Base-by-base conservation (phyloP, 2,113 vertebrate species). In the Urocolius indicus region DNA sequence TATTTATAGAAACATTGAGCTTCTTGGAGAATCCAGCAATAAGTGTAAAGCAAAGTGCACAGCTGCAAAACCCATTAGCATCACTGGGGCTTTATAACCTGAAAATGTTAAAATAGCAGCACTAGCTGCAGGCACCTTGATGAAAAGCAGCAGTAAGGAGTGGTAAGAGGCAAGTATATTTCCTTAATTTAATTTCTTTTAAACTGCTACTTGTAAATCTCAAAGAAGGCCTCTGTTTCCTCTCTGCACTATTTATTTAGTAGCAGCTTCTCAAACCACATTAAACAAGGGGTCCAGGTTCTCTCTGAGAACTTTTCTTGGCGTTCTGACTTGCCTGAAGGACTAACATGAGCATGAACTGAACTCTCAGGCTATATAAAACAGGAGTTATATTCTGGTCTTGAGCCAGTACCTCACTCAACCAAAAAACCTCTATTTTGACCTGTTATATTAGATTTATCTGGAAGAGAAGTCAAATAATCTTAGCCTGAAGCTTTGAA, bases 51-150 rank as follows among this genome's bases (percentile, higher is more conserved):
- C 23, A 62, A 71, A 89, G 45, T 11, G 41, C 57, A 89, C 48
- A 89, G 16, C 61, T 87, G 68, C 68, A 94, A 94, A 95, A 91
- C 10, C 45, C 41, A 82, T 91, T 75, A 94, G 61, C 48, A 82
- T 65, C 62, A 72, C 76, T 13, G 38, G 36, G n/a, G 26, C 73
- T 94, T 92, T 71, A 65, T 74, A 82, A 12, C 4, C 32, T n/a
- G n/a, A 83, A 26, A 83, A 85, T 5, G 32, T 80, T 61, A 92
- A 75, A 75, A 20, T 73, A 91, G 71, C 46, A 85, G 38, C 36
- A 75, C 48, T 58, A 63, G 73, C 89, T 95, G 81, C 77, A 91
- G 58, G 57, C 24, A 57, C 27, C 45, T 41, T 51, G 46, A 84
- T 30, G 54, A 77, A 84, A 93, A 86, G 19, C 63, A 86, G 71